phyloP scores from a whole-genome alignment of 2,113 vertebrate species.

The Spilogale gracilis region DNA sequence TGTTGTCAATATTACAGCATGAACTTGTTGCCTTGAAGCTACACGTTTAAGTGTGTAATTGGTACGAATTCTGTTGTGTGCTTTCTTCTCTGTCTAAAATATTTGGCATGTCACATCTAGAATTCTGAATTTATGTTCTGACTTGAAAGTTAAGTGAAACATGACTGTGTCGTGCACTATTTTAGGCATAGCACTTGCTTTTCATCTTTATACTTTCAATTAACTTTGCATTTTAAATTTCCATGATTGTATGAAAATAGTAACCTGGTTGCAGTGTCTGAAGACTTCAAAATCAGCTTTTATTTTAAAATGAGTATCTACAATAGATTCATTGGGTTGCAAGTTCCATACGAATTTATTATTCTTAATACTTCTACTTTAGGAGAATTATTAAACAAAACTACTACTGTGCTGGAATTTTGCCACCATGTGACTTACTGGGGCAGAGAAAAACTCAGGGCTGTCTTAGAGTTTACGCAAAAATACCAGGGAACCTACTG shows the following conservation, averaged over 20 bases:
- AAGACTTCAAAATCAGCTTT: conserved; percentile 77
- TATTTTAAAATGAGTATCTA: conserved; percentile 67
- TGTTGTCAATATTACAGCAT: conserved; percentile 79
- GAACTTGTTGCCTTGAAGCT: conserved; percentile 76
- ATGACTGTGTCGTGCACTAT: conserved; percentile 78
- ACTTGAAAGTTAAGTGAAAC: conserved; percentile 82
- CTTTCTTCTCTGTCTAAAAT: conserved; percentile 74
- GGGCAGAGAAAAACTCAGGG: conserved; percentile 61
- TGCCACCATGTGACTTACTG: conserved; percentile 17
- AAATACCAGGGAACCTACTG: background rate
- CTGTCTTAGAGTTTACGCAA: background rate
- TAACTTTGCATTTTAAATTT: conserved; percentile 84
- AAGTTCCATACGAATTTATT: conserved; percentile 59
- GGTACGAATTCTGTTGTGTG: conserved; percentile 66
- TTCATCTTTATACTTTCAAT: conserved; percentile 82
- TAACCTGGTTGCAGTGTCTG: conserved; percentile 71
- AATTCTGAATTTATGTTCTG: conserved; percentile 82
- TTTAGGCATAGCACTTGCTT: conserved; percentile 81
- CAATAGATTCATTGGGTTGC: conserved; percentile 52
- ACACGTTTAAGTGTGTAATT: conserved; percentile 71
- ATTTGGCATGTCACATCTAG: conserved; percentile 83
- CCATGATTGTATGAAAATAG: conserved; percentile 80
- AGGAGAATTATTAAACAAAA: conserved; percentile 55
- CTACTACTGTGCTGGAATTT: conserved; percentile 50
- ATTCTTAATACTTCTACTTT: conserved; percentile 24